Percentiles rank a stretch among this genome's conserved stretches.
Conservation (phyloP, 2,113 vertebrate genomes). For the Mustela lutreola region DNA sequence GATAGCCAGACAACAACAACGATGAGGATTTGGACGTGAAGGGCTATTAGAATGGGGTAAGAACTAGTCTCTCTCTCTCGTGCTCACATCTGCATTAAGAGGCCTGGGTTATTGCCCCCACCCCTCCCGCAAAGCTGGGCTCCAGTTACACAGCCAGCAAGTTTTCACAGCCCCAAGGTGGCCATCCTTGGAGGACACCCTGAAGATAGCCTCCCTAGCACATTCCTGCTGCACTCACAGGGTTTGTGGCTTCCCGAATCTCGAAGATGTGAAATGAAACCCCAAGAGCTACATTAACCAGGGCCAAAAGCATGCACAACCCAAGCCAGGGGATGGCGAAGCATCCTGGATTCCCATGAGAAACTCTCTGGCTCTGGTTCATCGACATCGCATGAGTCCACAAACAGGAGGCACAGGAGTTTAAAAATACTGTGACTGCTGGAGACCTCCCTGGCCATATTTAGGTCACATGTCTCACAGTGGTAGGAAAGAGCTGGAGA, state of each 20-base stretch:
- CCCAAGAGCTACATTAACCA: background rate
- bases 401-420: conserved; percentile 77
- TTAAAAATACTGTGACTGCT: conserved; percentile 86
- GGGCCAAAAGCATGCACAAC: conserved; percentile 48
- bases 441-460: conserved; percentile 90
- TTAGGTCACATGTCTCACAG: conserved; percentile 84
- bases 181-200: accelerated
- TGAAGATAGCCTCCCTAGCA: background rate
- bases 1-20: background rate
- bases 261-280: conserved; percentile 33
- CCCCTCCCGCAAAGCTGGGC: accelerated
- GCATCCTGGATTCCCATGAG: conserved; percentile 91
- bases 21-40: background rate
- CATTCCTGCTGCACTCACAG: background rate
- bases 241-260: conserved; percentile 69
- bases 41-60: background rate
- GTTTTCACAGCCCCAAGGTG: accelerated
- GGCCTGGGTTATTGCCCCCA: accelerated
- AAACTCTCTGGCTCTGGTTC: conserved; percentile 83
- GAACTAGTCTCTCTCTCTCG: background rate
- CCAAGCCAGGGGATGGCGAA: conserved; percentile 2
- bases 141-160: background rate
- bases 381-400: conserved; percentile 84
- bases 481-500: conserved; percentile 82
- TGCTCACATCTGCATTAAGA: background rate